phyloP scores from a whole-genome alignment of 1,140 invertebrate species.

The Coenobita brevimanus region DNA sequence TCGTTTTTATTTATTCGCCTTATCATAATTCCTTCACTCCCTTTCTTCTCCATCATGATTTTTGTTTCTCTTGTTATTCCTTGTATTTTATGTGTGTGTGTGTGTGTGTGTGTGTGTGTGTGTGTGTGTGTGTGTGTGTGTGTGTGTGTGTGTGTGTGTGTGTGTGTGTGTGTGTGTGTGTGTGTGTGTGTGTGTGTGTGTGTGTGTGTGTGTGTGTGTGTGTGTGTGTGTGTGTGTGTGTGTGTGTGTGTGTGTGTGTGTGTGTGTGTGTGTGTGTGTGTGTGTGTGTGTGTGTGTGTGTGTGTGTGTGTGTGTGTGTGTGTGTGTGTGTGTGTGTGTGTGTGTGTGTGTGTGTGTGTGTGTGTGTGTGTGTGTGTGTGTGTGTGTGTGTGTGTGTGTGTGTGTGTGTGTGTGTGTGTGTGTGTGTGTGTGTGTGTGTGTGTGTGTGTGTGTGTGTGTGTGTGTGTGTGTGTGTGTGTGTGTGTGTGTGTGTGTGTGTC shows the following conservation, averaged over 20 bases:
- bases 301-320: no score
- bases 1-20: no score
- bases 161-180: constrained; percentile 6
- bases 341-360: neutral
- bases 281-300: no score
- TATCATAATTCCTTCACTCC: no score
- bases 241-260: neutral
- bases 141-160: neutral
- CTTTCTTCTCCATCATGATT: no score
- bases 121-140: constrained; percentile 20
- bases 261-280: neutral
- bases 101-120: constrained; percentile 1
- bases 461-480: constrained; percentile 11
- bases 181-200: neutral
- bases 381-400: neutral
- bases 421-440: neutral
- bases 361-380: neutral
- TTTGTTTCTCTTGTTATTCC: no score
- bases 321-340: no score
- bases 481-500: constrained; percentile 8
- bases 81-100: no score
- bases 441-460: constrained; percentile 11
- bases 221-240: neutral
- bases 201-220: neutral
- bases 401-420: neutral